phyloP scores from a whole-genome alignment of 2,797 vertebrate genomes.

The Liparis tanakae region DNA sequence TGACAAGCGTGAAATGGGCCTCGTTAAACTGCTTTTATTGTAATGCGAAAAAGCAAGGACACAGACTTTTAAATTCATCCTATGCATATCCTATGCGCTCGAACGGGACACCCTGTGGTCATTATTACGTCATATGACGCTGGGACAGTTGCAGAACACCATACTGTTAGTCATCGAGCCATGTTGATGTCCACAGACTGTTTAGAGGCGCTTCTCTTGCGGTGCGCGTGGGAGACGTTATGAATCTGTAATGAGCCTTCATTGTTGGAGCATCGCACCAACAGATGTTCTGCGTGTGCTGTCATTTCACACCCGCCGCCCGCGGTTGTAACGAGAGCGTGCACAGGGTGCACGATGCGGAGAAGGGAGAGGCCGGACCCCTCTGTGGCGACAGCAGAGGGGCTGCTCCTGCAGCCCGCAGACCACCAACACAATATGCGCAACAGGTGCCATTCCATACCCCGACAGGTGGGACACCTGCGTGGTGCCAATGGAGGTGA shows the following conservation, averaged over 20 bases:
- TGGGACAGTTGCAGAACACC: neutral
- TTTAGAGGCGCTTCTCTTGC: slow-evolving; percentile 37
- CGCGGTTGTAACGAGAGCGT: slow-evolving; percentile 62
- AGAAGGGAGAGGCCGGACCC: slow-evolving; percentile 21
- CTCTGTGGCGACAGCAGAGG: slow-evolving; percentile 16
- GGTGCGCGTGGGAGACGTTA: slow-evolving; percentile 73
- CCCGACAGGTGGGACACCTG: slow-evolving; percentile 75
- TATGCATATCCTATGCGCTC: neutral
- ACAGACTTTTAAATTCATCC: neutral
- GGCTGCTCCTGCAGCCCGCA: slow-evolving; percentile 22
- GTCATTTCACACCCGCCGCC: slow-evolving; percentile 80
- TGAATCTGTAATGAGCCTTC: slow-evolving; percentile 85
- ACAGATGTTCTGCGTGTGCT: slow-evolving; percentile 86
- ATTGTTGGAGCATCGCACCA: slow-evolving; percentile 79
- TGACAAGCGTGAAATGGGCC: slow-evolving; percentile 42
- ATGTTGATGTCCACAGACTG: neutral
- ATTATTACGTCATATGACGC: neutral
- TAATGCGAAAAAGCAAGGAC: neutral
- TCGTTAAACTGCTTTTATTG: neutral
- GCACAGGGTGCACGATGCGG: neutral
- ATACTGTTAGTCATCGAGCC: neutral
- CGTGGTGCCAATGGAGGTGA: slow-evolving; percentile 8
- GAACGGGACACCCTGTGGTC: neutral
- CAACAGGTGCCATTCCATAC: slow-evolving; percentile 74
- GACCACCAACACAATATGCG: slow-evolving; percentile 6